Evolutionary conservation across 2,797 vertebrate genomes (phyloP).

Genomic region (Coranthus polyacanthus): DNA sequence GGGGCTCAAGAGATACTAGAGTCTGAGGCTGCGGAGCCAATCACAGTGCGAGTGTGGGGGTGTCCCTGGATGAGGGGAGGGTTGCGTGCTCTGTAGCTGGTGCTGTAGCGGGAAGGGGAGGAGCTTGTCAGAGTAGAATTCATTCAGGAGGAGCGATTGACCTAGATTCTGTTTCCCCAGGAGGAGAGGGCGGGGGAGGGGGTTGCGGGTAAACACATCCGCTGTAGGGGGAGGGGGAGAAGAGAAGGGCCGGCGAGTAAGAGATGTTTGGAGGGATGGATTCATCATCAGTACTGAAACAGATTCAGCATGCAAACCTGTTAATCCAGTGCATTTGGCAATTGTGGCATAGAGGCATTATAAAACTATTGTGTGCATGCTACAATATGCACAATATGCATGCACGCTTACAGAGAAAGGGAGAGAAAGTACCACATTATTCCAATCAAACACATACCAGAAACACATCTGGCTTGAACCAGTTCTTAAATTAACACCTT

Average conservation of each 20-base stretch:
- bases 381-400: constrained; percentile 9
- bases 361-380: not conserved
- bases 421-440: constrained; percentile 19
- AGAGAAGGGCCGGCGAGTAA: constrained; percentile 56
- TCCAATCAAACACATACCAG: constrained; percentile 19
- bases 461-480: constrained; percentile 35
- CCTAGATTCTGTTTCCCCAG: constrained; percentile 86
- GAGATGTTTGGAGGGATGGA: constrained; percentile 65
- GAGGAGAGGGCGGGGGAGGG: constrained; percentile 72
- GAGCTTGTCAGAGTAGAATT: constrained; percentile 83
- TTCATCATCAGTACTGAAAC: constrained; percentile 68
- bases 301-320: constrained; percentile 51
- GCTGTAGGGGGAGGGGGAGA: constrained; percentile 68
- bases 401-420: constrained; percentile 30
- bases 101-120: constrained; percentile 75
- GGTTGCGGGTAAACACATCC: constrained; percentile 83
- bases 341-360: constrained; percentile 3
- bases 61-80: constrained; percentile 82
- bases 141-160: constrained; percentile 89
- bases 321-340: constrained; percentile 31
- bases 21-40: constrained; percentile 75
- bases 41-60: constrained; percentile 77
- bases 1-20: constrained; percentile 59
- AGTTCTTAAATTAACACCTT: constrained; percentile 40
- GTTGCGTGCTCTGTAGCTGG: constrained; percentile 78